A percentile compares a stretch with the other conserved stretches of the same genome.
Evolutionary conservation across 1,140 invertebrate genomes (phyloP).

Genomic region (Anagrus nilaparvatae): DNA sequence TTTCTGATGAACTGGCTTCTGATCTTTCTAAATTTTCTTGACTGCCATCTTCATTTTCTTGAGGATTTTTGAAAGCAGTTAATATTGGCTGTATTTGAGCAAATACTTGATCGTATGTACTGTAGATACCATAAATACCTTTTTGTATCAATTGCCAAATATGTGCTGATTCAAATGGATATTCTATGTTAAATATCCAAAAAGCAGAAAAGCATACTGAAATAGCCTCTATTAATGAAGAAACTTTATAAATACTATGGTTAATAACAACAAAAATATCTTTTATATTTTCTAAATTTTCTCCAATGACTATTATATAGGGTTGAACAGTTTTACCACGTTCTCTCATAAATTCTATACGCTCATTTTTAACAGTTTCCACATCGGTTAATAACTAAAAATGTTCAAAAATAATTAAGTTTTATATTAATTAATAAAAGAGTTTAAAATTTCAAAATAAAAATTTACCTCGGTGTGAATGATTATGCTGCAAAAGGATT

Average conservation of each 20-base stretch:
- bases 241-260: neutral
- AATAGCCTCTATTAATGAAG: conserved; percentile 3
- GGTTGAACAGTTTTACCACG: conserved; percentile 9
- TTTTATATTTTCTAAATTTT: conserved; percentile 1
- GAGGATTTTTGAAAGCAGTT: neutral
- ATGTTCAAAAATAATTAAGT: conserved; percentile 1
- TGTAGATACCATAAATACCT: conserved; percentile 1
- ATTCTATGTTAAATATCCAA: conserved; percentile 7
- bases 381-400: conserved; percentile 7
- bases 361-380: neutral
- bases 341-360: conserved; percentile 1
- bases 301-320: conserved; percentile 8
- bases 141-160: conserved; percentile 10
- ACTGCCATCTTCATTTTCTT: neutral
- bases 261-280: conserved; percentile 3
- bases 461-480: neutral
- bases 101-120: neutral
- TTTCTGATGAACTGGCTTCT: no score
- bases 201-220: conserved; percentile 10
- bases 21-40: no score
- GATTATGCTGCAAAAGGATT: neutral
- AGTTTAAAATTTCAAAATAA: neutral
- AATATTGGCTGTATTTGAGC: neutral
- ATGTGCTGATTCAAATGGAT: conserved; percentile 9
- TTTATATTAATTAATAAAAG: neutral